phyloP scores from a whole-genome alignment of 2,888 invertebrate genomes.

The Eupithecia pulchellata region DNA sequence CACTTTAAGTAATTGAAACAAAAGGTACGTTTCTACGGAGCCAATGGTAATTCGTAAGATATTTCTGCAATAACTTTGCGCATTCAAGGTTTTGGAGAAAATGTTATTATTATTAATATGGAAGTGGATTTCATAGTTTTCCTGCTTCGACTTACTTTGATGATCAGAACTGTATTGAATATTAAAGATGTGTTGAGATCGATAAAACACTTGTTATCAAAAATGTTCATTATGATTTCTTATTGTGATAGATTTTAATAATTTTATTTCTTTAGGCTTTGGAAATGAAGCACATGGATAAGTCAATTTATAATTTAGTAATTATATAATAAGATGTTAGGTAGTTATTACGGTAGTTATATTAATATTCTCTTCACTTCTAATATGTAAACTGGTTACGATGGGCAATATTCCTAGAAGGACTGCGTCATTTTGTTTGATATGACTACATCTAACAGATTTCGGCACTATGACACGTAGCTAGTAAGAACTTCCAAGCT shows the following conservation, averaged over 20 bases:
- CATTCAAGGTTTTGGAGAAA: background rate
- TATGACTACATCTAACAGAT: no score
- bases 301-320: no score
- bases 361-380: no score
- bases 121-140: background rate
- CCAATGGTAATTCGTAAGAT: conserved; percentile 39
- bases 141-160: background rate
- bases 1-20: conserved; percentile 57
- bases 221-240: background rate
- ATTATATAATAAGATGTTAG: no score
- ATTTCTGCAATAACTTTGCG: background rate
- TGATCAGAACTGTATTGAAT: background rate
- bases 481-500: background rate
- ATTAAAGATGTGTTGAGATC: background rate
- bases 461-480: no score
- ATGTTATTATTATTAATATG: background rate
- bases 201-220: background rate
- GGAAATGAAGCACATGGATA: no score
- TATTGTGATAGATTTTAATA: no score
- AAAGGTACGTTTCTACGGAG: conserved; percentile 28
- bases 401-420: no score
- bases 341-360: no score
- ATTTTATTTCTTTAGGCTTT: no score
- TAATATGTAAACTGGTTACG: no score
- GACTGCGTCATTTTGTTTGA: background rate